These are phyloP conservation scores for Drosophila funebris DNA, from an alignment of 1,140 invertebrate genomes.

Conservation along the genomic window DNA sequence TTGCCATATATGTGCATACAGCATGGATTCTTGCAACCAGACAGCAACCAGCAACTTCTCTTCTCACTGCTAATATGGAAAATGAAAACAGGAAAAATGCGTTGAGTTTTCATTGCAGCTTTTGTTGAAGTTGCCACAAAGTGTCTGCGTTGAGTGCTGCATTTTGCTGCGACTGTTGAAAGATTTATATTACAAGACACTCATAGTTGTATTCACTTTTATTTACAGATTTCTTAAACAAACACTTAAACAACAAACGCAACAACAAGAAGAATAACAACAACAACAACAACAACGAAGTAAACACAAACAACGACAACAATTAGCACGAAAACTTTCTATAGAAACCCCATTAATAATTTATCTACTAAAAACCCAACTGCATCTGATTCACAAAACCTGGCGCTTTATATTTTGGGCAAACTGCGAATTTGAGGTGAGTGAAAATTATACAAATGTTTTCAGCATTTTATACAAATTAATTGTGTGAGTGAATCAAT, in stretches of 20 bases:
- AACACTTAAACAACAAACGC: constrained; percentile 57
- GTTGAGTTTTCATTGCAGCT: constrained; percentile 31
- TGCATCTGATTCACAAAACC: constrained; percentile 44
- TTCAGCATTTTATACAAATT: background rate
- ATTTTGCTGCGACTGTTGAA: constrained; percentile 24
- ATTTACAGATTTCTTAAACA: constrained; percentile 73
- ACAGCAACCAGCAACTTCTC: constrained; percentile 22
- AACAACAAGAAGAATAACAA: constrained; percentile 43
- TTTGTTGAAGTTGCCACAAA: constrained; percentile 32
- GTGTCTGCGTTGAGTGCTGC: constrained; percentile 6
- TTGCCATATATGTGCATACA: constrained; percentile 32
- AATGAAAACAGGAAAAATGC: constrained; percentile 81
- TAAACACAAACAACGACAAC: constrained; percentile 45
- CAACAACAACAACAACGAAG: constrained; percentile 34
- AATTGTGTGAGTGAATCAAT: background rate
- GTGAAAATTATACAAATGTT: background rate
- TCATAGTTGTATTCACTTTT: constrained; percentile 49
- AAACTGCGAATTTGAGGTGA: constrained; percentile 53
- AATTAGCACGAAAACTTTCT: constrained; percentile 71
- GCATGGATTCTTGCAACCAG: constrained; percentile 15
- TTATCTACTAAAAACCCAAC: constrained; percentile 46
- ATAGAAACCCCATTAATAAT: constrained; percentile 18
- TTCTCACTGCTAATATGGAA: constrained; percentile 75
- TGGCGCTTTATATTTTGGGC: constrained; percentile 36
- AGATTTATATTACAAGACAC: constrained; percentile 39